Base-by-base conservation (phyloP, 2,888 invertebrate species). In the Melieria picta region DNA sequence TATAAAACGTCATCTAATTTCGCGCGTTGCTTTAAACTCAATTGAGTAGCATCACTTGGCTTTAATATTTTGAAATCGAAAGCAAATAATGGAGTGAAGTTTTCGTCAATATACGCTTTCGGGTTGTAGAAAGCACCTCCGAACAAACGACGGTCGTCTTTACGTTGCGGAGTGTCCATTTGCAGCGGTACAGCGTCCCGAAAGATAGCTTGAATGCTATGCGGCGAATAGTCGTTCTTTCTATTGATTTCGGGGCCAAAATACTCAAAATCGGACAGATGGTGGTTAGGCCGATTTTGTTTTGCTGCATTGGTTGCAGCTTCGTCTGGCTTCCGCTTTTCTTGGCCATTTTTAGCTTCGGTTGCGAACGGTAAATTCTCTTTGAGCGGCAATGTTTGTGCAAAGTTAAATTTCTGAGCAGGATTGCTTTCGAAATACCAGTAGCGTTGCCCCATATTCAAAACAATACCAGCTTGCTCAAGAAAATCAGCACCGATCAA, bases 401-500 rank as follows among this genome's bases (percentile, higher is more conserved):
- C 61, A 46, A 61, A 61, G 10, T 61, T 47, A 10, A 61, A 46
- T 7, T 64, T 48, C 1, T 4, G n/a, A 0, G 30, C 55, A 3
- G 65, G 61, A 9, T 71, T 11, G 4, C 16, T 48, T 52, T 71
- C 71, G 43, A 61, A 71, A 46, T 65, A 70, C 70, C 69, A 62
- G 16, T 63, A 68, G 1, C 63, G 50, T 42, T 65, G 72, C 4
- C 72, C 72, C 69, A 72, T 61, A 13, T 72, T 69, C 6, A 69
- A 10, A 4, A 76, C 74, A 4, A 74, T 73, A 1, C 71, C 72
- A 0, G 65, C 72, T 55, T 75, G 62, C 57, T 75, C 65, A 65
- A 75, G 67, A n/a, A 74, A 74, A 48, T 74, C 73, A 1, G 76
- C 65, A 4, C 74, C 74, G 66, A 74, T 68, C 13, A 76, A 10